Evolutionary conservation across 2,888 invertebrate genomes (phyloP).

Genomic region (Morpho deidamia): DNA sequence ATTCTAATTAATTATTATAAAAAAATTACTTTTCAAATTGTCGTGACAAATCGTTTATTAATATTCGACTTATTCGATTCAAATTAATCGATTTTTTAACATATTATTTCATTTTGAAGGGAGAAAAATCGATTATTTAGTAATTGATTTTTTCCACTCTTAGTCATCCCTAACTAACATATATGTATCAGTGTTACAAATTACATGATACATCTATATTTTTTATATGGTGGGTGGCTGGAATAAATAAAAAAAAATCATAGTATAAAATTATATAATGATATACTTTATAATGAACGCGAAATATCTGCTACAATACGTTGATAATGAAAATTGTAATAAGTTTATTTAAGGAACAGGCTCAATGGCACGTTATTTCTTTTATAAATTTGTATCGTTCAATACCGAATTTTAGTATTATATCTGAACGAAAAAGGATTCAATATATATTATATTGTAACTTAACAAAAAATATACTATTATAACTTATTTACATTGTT

Average conservation of each 20-base stretch:
- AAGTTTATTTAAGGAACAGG: constrained; percentile 50
- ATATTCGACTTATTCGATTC: too few relatives aligned
- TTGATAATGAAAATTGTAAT: constrained; percentile 36
- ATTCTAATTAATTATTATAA: too few relatives aligned
- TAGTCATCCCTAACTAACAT: too few relatives aligned
- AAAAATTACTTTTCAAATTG: too few relatives aligned
- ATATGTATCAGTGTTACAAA: too few relatives aligned
- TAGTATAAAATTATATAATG: constrained; percentile 64
- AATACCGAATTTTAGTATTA: constrained; percentile 10
- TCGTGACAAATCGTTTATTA: too few relatives aligned
- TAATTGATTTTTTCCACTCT: too few relatives aligned
- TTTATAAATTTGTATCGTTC: constrained; percentile 16
- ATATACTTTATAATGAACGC: constrained; percentile 51
- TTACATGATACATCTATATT: too few relatives aligned
- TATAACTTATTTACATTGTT: constrained; percentile 27
- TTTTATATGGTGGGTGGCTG: too few relatives aligned
- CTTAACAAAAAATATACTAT: constrained; percentile 13
- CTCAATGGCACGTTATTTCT: constrained; percentile 52
- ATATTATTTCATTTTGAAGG: too few relatives aligned
- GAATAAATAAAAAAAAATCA: neutral
- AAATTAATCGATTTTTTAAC: too few relatives aligned
- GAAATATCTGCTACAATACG: constrained; percentile 49
- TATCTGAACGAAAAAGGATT: constrained; percentile 11
- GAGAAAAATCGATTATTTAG: too few relatives aligned
- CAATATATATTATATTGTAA: constrained; percentile 15